Percentiles rank a stretch among this genome's conserved stretches.
Evolutionary conservation across 2,888 invertebrate genomes (phyloP).

Genomic region (Hypomecis atomaria): DNA sequence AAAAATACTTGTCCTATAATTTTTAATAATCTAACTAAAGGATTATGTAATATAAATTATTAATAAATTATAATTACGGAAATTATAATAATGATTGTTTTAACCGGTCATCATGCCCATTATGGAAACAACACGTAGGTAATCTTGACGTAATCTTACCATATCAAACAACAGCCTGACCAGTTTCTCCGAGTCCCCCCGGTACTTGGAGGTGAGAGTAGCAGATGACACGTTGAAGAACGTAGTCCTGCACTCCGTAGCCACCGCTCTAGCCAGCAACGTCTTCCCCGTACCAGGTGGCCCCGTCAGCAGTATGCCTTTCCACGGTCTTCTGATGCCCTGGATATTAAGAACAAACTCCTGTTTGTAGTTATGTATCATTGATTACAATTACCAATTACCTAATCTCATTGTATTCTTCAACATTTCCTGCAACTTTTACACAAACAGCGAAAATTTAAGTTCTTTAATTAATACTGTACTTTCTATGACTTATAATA

Average conservation of each 20-base stretch:
- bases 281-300: slow-evolving; percentile 93
- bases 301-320: slow-evolving; percentile 88
- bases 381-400: not conserved
- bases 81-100: too few species aligned
- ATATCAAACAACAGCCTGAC: slow-evolving; percentile 94
- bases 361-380: not conserved
- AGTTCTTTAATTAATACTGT: too few species aligned
- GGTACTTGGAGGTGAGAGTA: slow-evolving; percentile 93
- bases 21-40: too few species aligned
- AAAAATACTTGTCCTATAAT: too few species aligned
- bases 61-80: too few species aligned
- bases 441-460: too few species aligned
- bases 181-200: slow-evolving; percentile 96
- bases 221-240: slow-evolving; percentile 95
- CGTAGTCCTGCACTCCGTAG: slow-evolving; percentile 94
- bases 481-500: too few species aligned
- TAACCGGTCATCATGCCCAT: too few species aligned
- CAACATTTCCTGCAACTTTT: too few species aligned
- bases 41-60: too few species aligned
- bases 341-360: slow-evolving; percentile 42
- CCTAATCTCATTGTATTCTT: too few species aligned
- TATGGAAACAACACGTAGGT: too few species aligned
- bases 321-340: slow-evolving; percentile 94
- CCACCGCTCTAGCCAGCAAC: slow-evolving; percentile 93
- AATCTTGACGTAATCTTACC: slow-evolving; percentile 74